These are phyloP conservation scores for Notoglanidium macrostoma DNA, from an alignment of 2,797 vertebrate species.

Conservation along the genomic window DNA sequence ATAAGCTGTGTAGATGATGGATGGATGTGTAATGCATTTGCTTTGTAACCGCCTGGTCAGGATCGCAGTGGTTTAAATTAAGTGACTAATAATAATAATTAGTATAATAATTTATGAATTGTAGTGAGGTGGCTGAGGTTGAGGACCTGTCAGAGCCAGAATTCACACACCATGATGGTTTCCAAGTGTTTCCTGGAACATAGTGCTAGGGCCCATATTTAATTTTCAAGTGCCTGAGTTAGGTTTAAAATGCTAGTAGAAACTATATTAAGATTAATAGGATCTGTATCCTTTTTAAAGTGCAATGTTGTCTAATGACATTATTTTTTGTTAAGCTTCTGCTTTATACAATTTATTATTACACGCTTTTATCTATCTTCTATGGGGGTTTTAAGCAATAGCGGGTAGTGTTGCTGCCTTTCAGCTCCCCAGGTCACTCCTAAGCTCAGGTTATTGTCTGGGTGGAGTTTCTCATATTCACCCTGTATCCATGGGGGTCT, in stretches of 20 bases:
- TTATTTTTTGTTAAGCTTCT: background rate
- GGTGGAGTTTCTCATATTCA: background rate
- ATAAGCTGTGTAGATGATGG: no score
- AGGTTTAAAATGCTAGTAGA: background rate
- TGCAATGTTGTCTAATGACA: background rate
- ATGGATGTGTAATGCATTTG: no score
- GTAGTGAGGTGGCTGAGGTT: background rate
- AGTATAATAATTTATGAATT: background rate
- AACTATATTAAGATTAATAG: background rate
- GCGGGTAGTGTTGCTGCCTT: background rate
- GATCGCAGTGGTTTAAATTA: background rate
- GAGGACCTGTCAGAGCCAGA: background rate
- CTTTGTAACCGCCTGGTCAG: background rate
- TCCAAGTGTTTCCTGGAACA: background rate
- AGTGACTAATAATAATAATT: background rate
- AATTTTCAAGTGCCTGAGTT: background rate
- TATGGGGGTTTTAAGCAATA: background rate
- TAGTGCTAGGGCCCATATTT: background rate
- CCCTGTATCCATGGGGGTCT: background rate
- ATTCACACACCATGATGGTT: no score
- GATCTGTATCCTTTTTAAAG: background rate
- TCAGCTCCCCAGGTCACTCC: background rate
- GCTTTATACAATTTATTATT: background rate
- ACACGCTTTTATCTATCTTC: background rate
- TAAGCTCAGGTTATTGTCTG: background rate